These are phyloP conservation scores for Delphinapterus leucas DNA, from an alignment of 2,113 vertebrate species.

Conservation along the genomic window DNA sequence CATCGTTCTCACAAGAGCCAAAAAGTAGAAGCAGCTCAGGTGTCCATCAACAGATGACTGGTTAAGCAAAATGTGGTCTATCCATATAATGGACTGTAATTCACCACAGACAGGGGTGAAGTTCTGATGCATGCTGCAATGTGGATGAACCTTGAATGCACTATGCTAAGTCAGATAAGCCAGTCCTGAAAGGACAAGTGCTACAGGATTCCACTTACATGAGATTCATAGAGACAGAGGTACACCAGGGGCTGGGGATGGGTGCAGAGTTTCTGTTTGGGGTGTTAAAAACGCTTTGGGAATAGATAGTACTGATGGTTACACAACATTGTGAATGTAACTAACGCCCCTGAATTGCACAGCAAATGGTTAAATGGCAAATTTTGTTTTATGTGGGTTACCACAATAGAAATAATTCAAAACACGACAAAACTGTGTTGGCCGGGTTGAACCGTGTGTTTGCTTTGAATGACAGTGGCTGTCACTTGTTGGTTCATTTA, in stretches of 20 bases:
- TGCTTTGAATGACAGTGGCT: not conserved
- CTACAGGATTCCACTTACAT: not conserved
- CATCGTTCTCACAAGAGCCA: not conserved
- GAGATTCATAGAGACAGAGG: not conserved
- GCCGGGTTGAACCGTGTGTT: not conserved
- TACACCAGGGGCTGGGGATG: not conserved
- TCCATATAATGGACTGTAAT: not conserved
- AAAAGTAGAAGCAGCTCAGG: not conserved
- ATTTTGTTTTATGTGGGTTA: not conserved
- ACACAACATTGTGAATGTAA: not conserved
- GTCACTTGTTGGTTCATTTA: not conserved
- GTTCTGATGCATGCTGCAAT: not conserved
- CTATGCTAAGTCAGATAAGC: not conserved
- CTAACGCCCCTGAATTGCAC: not conserved
- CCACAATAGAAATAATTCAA: not conserved
- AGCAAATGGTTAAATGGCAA: not conserved
- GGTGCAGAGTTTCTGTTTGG: not conserved
- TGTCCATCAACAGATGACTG: not conserved
- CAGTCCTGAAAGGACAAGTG: not conserved
- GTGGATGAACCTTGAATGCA: not conserved
- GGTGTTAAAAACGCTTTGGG: not conserved
- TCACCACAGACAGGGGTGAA: not conserved
- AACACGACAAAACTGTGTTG: not conserved
- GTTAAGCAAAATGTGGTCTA: not conserved
- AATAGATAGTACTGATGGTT: not conserved